Evolutionary conservation across 2,113 vertebrate genomes (phyloP).

Genomic region (Himantopus leucocephalus): DNA sequence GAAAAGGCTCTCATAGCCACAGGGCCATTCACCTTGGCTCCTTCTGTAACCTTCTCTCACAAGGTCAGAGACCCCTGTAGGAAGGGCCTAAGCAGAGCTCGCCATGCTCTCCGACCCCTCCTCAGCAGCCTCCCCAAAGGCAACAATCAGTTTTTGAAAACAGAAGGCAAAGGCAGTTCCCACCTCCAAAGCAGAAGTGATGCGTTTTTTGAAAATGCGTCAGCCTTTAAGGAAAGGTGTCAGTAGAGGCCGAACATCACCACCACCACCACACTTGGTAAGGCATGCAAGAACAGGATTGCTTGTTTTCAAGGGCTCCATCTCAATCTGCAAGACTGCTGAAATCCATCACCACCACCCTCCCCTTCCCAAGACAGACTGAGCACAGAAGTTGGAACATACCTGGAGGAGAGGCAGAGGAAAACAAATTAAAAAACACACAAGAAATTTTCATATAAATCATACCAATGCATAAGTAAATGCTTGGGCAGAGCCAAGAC

Average conservation of each 20-base stretch:
- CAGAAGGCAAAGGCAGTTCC: background rate
- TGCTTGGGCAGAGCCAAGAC: background rate
- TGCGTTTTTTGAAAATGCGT: background rate
- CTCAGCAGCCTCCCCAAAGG: background rate
- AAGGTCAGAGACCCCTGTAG: rapidly evolving
- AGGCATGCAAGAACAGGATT: background rate
- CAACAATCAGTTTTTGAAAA: background rate
- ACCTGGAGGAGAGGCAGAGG: background rate
- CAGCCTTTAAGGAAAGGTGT: background rate
- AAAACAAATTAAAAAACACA: background rate
- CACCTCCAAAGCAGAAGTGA: background rate
- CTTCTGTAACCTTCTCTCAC: background rate
- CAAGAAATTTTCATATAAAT: background rate
- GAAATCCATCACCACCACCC: background rate
- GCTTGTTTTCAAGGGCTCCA: background rate
- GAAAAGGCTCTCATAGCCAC: background rate
- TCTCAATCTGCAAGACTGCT: background rate
- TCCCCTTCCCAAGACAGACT: background rate
- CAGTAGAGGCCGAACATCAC: background rate
- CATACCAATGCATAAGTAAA: background rate
- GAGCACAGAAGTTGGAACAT: background rate
- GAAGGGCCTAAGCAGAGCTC: background rate
- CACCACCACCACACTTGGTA: background rate
- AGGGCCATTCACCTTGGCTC: background rate
- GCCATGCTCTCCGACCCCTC: background rate